Evolutionary conservation across 2,797 vertebrate genomes (phyloP), one percentile per base, ranked within the genome.

Genomic region (Pseudomugil tenellus): DNA sequence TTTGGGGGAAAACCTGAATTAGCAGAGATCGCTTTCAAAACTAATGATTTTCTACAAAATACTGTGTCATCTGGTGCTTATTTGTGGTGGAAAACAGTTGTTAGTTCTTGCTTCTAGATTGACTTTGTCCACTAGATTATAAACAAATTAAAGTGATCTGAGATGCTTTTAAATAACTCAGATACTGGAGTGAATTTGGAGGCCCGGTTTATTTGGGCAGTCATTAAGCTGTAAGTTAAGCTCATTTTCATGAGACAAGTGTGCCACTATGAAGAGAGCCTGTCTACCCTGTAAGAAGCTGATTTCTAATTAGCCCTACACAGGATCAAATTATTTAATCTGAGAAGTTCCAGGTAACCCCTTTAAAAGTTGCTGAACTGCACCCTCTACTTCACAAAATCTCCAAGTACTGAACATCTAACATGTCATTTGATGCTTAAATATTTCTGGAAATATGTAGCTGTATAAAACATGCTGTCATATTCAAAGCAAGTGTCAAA

Each of bases 331-430:
- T 89, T 46, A 86, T 89, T 87, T 90, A 80, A 87, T 89, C 80
- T 88, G 83, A 64, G 7, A 82, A 84, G 83, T 89, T 84, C 82
- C 79, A 89, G 89, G 80, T 90, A 90, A 89, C 76, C 75, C 67
- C 76, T 76, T 89, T 89, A 87, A 86, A 89, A 87, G 87, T 70
- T 88, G 74, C 74, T 86, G 84, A 86, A 84, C 75, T 88, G 84
- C 71, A 88, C 72, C 77, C 60, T 77, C 70, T 80, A 67, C 74
- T 84, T 79, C 73, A 74, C 68, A 74, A 83, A 79, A 80, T 79
- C 65, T 78, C 74, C 55, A 85, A 82, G 72, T 66, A 75, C 68
- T 80, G 62, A 70, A 68, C 58, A 70, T 74, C 21, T 70, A 68
- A 61, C 59, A 63, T 74, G 67, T 72, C 70, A 62, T 65, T 57